Evolutionary conservation across 2,797 vertebrate species (phyloP), one percentile per base, ranked within the genome.

Genomic region (Platyrinchus mystaceus): DNA sequence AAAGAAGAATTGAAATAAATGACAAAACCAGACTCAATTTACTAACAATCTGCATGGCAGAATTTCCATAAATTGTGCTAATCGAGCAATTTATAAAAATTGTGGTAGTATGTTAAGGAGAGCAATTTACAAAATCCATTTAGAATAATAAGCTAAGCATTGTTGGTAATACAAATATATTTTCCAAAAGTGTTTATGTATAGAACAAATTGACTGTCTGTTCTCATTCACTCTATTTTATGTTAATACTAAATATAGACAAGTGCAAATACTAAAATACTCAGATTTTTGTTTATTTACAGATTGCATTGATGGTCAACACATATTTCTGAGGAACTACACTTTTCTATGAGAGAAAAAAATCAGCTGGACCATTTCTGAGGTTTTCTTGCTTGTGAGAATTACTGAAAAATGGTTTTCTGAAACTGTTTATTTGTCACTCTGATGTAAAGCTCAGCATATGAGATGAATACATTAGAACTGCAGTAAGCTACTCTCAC

Each of bases 51-150:
- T 94, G 41, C 77, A 70, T 70, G 77, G 86, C 81, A 95, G 60
- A 75, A 92, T 97, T 96, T 96, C 85, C 90, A 96, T 94, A 96
- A 96, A 96, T 96, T 93, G 73, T 90, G 58, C 44, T 96, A 96
- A 96, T 95, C 96, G 84, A 89, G 66, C 87, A 96, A 96, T 94
- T 94, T 96, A 95, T 95, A 92, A 96, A 97, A 96, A 95, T 85
- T 94, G 92, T 89, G 62, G 67, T 87, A 69, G 69, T 90, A 66
- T 87, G 87, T 94, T 96, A 94, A 89, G 64, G 71, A 96, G 39
- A 90, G n/a, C 39, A 91, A 94, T 95, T 96, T 96, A 92, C 81
- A 87, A 93, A 97, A 96, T 95, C 90, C 76, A 92, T 95, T 96
- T 96, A 93, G 89, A 94, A 71, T 84, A 95, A 94, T 94, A 96